Percentiles rank a stretch among this genome's conserved stretches.
Conservation (phyloP, 2,113 vertebrate genomes). For the Mobula birostris region DNA sequence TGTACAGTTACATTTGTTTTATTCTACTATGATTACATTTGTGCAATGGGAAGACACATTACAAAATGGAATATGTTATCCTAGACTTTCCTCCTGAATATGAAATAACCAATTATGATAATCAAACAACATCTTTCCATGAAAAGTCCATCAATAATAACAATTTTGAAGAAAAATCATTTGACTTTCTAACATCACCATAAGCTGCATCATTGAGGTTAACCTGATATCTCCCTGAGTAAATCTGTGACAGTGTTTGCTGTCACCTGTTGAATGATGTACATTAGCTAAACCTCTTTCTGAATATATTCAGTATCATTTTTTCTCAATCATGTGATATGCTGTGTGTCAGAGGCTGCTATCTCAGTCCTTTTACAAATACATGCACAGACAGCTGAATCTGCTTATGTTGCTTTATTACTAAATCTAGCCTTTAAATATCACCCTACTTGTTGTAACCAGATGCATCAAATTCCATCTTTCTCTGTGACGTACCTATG, state of each 20-base stretch:
- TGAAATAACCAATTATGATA: conserved; percentile 8
- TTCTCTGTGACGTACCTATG: no score
- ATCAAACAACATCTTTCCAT: neutral
- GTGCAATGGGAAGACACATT: neutral
- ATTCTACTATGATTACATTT: neutral
- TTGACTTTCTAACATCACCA: neutral
- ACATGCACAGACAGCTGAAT: neutral
- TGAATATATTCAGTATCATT: neutral
- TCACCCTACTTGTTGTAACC: neutral
- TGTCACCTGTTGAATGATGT: neutral
- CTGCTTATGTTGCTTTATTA: neutral
- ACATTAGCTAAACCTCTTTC: neutral
- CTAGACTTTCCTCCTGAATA: neutral
- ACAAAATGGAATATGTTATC: neutral
- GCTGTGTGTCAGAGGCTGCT: neutral
- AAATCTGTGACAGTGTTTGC: neutral
- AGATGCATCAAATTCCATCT: neutral
- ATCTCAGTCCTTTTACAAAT: neutral
- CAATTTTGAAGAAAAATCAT: neutral
- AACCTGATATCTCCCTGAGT: neutral
- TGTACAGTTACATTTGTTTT: neutral
- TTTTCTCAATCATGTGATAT: neutral
- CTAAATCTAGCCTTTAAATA: neutral
- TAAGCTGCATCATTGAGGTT: neutral
- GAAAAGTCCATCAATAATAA: neutral